A percentile compares a stretch with the other conserved stretches of the same genome.
phyloP scores from a whole-genome alignment of 2,113 vertebrate genomes.

The Suncus etruscus region DNA sequence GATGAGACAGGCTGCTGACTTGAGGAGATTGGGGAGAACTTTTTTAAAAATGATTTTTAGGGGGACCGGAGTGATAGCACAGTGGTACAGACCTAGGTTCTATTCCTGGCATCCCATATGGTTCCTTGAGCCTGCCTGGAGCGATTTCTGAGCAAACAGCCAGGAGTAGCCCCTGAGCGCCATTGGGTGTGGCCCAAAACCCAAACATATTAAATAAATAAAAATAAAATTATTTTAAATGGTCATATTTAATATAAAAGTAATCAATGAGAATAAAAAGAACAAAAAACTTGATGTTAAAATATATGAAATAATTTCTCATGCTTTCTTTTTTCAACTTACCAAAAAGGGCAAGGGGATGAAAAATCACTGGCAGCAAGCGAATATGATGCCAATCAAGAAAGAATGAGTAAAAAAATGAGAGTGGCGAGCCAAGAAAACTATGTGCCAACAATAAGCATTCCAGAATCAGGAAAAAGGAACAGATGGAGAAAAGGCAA shows the following conservation, averaged over 20 bases:
- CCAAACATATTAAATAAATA: too few relatives aligned
- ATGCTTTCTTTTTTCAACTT: neutral
- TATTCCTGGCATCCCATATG: too few relatives aligned
- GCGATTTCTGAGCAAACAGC: too few relatives aligned
- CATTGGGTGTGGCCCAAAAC: too few relatives aligned
- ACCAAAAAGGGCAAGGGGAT: constrained; percentile 53
- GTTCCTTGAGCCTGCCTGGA: too few relatives aligned
- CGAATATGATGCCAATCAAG: constrained; percentile 51
- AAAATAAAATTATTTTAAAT: too few relatives aligned
- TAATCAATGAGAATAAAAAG: too few relatives aligned
- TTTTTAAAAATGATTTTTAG: constrained; percentile 8
- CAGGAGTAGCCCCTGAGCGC: too few relatives aligned
- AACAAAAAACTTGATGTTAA: constrained; percentile 9
- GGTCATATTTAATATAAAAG: too few relatives aligned
- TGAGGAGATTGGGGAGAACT: neutral
- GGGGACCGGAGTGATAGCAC: neutral
- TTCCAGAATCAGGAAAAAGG: constrained; percentile 54
- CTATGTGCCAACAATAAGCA: constrained; percentile 61
- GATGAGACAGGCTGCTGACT: constrained; percentile 36
- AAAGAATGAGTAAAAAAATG: constrained; percentile 42
- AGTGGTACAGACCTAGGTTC: too few relatives aligned
- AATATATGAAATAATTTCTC: constrained; percentile 1
- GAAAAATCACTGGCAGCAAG: constrained; percentile 52
- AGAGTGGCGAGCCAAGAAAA: constrained; percentile 60
- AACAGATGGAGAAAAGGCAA: constrained; percentile 56